Conservation (phyloP, 2,797 vertebrate species). For the Tapirus indicus region DNA sequence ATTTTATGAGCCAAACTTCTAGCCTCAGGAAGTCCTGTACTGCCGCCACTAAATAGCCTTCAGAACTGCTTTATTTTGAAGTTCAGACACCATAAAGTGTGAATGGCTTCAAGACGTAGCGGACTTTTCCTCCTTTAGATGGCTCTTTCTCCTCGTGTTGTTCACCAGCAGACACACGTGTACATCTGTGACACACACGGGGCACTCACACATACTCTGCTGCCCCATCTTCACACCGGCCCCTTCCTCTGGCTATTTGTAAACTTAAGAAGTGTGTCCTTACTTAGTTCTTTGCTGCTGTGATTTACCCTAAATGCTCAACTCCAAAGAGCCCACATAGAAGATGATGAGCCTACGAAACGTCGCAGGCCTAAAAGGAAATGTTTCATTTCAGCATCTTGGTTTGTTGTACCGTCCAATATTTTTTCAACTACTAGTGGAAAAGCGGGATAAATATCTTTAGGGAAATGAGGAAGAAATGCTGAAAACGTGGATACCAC, state of each 20-base stretch:
- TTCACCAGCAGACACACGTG: not conserved
- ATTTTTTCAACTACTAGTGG: not conserved
- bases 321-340: not conserved
- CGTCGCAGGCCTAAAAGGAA: not conserved
- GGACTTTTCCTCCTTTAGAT: not conserved
- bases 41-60: conserved; percentile 59
- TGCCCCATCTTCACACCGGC: not conserved
- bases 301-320: not conserved
- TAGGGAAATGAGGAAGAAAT: conserved; percentile 29
- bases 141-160: not conserved
- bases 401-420: not conserved
- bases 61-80: conserved; percentile 70
- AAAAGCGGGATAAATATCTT: conserved; percentile 25
- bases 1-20: conserved; percentile 68
- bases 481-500: not conserved
- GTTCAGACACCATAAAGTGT: conserved; percentile 71
- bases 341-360: not conserved
- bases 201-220: not conserved
- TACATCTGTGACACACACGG: not conserved
- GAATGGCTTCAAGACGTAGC: conserved; percentile 68
- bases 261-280: not conserved
- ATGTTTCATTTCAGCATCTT: conserved; percentile 25
- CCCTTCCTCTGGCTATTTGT: not conserved
- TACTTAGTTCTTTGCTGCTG: not conserved
- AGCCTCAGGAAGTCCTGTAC: conserved; percentile 66